These are phyloP conservation scores for Osedax frankpressi DNA, from an alignment of 2,888 invertebrate genomes.

Conservation along the genomic window DNA sequence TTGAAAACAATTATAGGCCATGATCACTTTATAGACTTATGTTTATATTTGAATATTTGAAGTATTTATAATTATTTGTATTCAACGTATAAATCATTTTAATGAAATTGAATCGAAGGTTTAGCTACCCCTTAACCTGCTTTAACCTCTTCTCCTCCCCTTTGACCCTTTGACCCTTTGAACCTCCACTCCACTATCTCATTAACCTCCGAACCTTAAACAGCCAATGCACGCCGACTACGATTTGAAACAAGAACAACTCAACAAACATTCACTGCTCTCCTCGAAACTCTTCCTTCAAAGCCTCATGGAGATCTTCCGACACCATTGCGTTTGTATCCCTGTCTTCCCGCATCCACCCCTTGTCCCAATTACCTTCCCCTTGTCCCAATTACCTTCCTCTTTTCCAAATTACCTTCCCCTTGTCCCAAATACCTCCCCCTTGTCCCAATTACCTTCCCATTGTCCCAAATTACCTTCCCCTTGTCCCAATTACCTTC, in stretches of 20 bases:
- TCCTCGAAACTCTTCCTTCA: slow-evolving; percentile 82
- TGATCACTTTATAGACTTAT: too few relatives aligned
- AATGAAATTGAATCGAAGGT: too few relatives aligned
- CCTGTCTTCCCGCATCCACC: background rate
- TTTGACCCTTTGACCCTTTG: background rate
- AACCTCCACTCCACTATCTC: background rate
- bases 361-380: background rate
- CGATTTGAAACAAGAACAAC: slow-evolving; percentile 88
- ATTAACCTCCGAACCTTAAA: background rate
- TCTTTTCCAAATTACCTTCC: background rate
- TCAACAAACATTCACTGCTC: slow-evolving; percentile 88
- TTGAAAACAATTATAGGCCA: too few relatives aligned
- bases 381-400: background rate
- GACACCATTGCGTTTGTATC: background rate
- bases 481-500: background rate
- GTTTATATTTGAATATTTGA: too few relatives aligned
- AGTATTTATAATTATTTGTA: too few relatives aligned
- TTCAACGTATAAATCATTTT: too few relatives aligned
- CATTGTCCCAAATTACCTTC: background rate
- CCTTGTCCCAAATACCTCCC: background rate
- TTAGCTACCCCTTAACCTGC: too few relatives aligned
- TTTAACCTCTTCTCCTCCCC: background rate
- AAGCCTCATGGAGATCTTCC: slow-evolving; percentile 84
- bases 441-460: background rate
- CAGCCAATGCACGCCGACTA: slow-evolving; percentile 84